Percentiles rank a stretch among this genome's conserved stretches.
phyloP scores from a whole-genome alignment of 2,797 vertebrate species.

The Arnoldichthys spilopterus region DNA sequence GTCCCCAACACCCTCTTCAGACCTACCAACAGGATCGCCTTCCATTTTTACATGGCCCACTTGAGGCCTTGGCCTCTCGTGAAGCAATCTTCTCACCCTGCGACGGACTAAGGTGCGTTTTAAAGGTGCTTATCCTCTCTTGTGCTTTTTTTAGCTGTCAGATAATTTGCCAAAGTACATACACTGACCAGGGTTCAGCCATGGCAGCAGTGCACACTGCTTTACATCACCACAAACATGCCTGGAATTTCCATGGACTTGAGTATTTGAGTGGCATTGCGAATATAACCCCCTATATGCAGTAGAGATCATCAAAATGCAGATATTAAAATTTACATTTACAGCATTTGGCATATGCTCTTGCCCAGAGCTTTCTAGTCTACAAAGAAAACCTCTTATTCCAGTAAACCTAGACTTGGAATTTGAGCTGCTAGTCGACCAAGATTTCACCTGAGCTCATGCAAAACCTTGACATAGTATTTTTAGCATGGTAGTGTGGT shows the following conservation, averaged over 20 bases:
- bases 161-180: conserved; percentile 73
- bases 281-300: neutral
- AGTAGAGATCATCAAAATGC: neutral
- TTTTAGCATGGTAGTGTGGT: no score
- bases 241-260: conserved; percentile 48
- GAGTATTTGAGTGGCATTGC: neutral
- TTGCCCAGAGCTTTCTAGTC: no score
- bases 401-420: no score
- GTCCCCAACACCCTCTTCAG: conserved; percentile 78
- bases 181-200: conserved; percentile 69
- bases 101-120: conserved; percentile 67
- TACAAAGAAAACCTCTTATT: no score
- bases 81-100: conserved; percentile 76
- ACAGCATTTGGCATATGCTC: no score
- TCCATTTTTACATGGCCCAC: conserved; percentile 81
- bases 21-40: conserved; percentile 74
- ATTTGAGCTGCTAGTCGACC: no score
- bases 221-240: conserved; percentile 67
- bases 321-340: conserved; percentile 3
- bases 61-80: conserved; percentile 73
- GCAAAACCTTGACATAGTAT: no score
- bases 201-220: conserved; percentile 58
- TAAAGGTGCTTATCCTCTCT: conserved; percentile 77
- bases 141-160: conserved; percentile 75
- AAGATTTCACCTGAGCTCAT: no score